Evolutionary conservation across 1,140 invertebrate species (phyloP).

Genomic region (Lucilia cuprina): DNA sequence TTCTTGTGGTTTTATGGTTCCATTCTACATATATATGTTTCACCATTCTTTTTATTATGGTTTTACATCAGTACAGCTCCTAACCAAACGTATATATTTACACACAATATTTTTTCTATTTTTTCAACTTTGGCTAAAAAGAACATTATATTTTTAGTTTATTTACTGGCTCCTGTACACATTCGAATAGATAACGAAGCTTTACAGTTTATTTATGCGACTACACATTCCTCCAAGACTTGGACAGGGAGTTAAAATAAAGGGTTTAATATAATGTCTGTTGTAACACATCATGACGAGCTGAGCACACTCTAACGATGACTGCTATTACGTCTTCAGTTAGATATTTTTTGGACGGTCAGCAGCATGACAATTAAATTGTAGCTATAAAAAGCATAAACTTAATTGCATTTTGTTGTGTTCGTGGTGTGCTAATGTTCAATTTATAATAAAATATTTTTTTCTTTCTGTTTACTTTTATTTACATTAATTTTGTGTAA

Average conservation of each 20-base stretch:
- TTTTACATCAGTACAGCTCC: not conserved
- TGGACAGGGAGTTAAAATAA: not conserved
- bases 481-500: too few relatives aligned
- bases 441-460: not conserved
- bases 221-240: not conserved
- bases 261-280: conserved; percentile 20
- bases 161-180: not conserved
- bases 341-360: not conserved
- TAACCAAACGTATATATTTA: not conserved
- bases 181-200: not conserved
- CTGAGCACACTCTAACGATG: not conserved
- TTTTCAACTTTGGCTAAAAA: conserved; percentile 7
- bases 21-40: not conserved
- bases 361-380: conserved; percentile 28
- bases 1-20: not conserved
- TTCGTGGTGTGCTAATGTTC: conserved; percentile 29
- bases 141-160: conserved; percentile 28
- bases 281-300: not conserved
- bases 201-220: not conserved
- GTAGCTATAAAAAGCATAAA: conserved; percentile 2
- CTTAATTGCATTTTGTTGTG: conserved; percentile 21
- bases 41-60: not conserved
- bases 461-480: not conserved
- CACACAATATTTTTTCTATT: not conserved
- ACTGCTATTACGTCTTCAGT: not conserved